Evolutionary conservation across 1,140 invertebrate species (phyloP).

Genomic region (Orchesella cincta): DNA sequence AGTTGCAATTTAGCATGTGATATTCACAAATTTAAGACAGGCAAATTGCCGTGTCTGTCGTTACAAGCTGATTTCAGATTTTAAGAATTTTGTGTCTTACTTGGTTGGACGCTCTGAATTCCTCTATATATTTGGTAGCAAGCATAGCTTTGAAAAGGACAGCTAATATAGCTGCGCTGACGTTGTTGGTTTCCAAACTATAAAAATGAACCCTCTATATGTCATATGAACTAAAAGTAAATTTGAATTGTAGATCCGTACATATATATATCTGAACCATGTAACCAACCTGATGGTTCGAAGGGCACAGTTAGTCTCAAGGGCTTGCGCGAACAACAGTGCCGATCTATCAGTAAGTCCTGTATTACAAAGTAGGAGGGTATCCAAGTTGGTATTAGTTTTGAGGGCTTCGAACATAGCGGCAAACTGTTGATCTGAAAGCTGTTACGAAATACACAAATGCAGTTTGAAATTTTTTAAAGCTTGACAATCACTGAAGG

Average conservation of each 20-base stretch:
- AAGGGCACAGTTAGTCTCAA: slow-evolving; percentile 83
- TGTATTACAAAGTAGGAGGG: slow-evolving; percentile 88
- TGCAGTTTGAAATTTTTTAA: not conserved
- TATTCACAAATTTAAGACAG: not conserved
- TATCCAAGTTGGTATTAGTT: slow-evolving; percentile 87
- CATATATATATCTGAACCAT: too few species aligned
- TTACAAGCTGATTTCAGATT: not conserved
- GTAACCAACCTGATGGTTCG: slow-evolving; percentile 80
- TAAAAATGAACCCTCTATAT: slow-evolving; percentile 50
- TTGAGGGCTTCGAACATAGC: slow-evolving; percentile 84
- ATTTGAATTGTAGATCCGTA: too few species aligned
- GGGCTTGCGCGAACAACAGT: slow-evolving; percentile 76
- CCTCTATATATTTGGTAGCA: slow-evolving; percentile 81
- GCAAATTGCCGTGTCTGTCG: not conserved
- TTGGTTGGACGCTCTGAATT: slow-evolving; percentile 94
- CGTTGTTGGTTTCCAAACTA: slow-evolving; percentile 92
- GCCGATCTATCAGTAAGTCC: slow-evolving; percentile 86
- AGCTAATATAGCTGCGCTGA: slow-evolving; percentile 80
- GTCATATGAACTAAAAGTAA: too few species aligned
- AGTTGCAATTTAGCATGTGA: not conserved
- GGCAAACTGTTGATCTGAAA: slow-evolving; percentile 93
- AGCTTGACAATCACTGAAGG: not conserved
- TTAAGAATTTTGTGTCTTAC: slow-evolving; percentile 60
- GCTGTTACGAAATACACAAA: slow-evolving; percentile 62
- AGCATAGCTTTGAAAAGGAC: slow-evolving; percentile 82